phyloP scores from a whole-genome alignment of 1,140 invertebrate species.

The Saccostrea echinata region DNA sequence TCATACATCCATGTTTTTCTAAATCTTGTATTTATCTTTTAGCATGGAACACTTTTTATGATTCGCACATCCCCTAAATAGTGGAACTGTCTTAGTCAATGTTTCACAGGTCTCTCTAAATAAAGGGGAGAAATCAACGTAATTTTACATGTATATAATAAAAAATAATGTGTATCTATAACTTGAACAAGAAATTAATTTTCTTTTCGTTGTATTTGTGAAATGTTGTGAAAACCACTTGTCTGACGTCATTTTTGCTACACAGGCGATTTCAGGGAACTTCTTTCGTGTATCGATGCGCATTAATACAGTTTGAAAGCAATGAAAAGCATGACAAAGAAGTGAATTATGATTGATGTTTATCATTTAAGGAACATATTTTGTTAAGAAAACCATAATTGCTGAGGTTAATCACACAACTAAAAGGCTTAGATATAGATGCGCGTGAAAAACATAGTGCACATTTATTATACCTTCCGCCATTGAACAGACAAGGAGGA shows the following conservation, averaged over 20 bases:
- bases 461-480: constrained; percentile 24
- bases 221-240: too few relatives aligned
- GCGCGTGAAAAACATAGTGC: constrained; percentile 27
- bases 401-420: background rate
- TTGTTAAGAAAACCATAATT: background rate
- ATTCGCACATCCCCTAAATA: background rate
- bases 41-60: background rate
- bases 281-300: constrained; percentile 38
- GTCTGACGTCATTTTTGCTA: constrained; percentile 1
- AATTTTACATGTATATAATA: too few relatives aligned
- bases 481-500: constrained; percentile 33
- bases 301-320: background rate
- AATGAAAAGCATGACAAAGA: too few relatives aligned
- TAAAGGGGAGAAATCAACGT: background rate
- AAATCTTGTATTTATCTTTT: background rate
- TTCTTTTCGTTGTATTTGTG: too few relatives aligned
- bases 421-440: background rate
- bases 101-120: background rate
- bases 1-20: background rate
- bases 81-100: background rate
- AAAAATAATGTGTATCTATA: too few relatives aligned
- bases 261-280: background rate
- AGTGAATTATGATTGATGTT: background rate
- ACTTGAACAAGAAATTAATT: too few relatives aligned
- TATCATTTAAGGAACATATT: background rate